phyloP scores from a whole-genome alignment of 2,888 invertebrate genomes.

The Agrochola litura region DNA sequence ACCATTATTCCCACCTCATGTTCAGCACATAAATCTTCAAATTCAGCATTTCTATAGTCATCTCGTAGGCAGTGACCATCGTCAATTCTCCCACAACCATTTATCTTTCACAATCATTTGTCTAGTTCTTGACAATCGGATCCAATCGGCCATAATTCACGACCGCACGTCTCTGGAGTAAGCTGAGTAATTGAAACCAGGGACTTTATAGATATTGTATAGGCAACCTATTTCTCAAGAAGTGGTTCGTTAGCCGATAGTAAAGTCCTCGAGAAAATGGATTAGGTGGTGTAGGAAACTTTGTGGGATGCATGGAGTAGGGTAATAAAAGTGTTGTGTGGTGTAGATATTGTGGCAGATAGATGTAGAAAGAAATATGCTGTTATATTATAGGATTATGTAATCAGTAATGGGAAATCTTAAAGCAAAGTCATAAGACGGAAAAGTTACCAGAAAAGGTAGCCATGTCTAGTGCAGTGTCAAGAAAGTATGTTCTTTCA shows the following conservation, averaged over 20 bases:
- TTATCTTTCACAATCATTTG: slow-evolving; percentile 63
- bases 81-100: slow-evolving; percentile 49
- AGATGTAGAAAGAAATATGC: not conserved
- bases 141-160: slow-evolving; percentile 61
- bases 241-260: slow-evolving; percentile 44
- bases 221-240: slow-evolving; percentile 45
- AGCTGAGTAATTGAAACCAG: slow-evolving; percentile 63
- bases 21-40: slow-evolving; percentile 39
- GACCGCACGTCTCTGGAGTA: slow-evolving; percentile 47
- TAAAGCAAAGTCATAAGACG: not conserved
- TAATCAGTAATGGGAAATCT: not conserved
- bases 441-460: not conserved
- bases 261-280: slow-evolving; percentile 37
- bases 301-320: not conserved
- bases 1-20: slow-evolving; percentile 17
- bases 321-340: slow-evolving; percentile 13
- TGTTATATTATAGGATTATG: not conserved
- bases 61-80: slow-evolving; percentile 44
- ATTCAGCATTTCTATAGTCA: slow-evolving; percentile 33
- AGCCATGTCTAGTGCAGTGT: not conserved
- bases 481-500: not conserved
- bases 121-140: slow-evolving; percentile 61
- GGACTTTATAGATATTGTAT: slow-evolving; percentile 52
- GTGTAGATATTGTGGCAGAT: not conserved
- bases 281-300: slow-evolving; percentile 7